Percentiles rank a stretch among this genome's conserved stretches.
Evolutionary conservation across 2,113 vertebrate species (phyloP).

Genomic region (Pteropus alecto): DNA sequence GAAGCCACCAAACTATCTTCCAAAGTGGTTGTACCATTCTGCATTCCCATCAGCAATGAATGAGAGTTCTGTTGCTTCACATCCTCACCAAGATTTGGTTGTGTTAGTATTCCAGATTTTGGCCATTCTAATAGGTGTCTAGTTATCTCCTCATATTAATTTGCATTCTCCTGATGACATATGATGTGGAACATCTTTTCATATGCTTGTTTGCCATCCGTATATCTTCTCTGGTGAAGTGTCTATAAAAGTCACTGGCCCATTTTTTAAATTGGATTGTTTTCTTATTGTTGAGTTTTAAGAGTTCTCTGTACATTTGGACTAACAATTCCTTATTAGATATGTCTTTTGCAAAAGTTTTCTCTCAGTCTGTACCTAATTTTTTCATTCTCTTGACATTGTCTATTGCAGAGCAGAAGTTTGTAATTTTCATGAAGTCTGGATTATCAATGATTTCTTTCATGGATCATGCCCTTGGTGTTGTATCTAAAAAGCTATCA

Average conservation of each 20-base stretch:
- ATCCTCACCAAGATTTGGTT: background rate
- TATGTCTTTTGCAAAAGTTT: background rate
- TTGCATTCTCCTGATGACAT: background rate
- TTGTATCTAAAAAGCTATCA: background rate
- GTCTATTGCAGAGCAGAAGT: background rate
- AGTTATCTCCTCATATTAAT: background rate
- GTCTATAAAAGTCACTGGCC: background rate
- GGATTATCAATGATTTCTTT: background rate
- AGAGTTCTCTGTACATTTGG: background rate
- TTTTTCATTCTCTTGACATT: background rate
- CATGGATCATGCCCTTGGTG: background rate
- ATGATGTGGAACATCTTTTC: background rate
- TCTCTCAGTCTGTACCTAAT: background rate
- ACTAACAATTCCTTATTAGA: background rate
- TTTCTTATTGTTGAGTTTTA: background rate
- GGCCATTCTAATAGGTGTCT: background rate
- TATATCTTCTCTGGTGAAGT: background rate
- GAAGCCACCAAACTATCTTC: background rate
- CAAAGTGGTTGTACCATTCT: background rate
- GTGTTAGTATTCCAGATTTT: background rate
- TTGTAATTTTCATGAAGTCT: background rate
- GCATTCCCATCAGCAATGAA: background rate
- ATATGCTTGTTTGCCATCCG: background rate
- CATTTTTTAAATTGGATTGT: background rate
- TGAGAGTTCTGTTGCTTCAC: background rate